Evolutionary conservation across 2,113 vertebrate genomes (phyloP).

Genomic region (Geococcyx californianus): DNA sequence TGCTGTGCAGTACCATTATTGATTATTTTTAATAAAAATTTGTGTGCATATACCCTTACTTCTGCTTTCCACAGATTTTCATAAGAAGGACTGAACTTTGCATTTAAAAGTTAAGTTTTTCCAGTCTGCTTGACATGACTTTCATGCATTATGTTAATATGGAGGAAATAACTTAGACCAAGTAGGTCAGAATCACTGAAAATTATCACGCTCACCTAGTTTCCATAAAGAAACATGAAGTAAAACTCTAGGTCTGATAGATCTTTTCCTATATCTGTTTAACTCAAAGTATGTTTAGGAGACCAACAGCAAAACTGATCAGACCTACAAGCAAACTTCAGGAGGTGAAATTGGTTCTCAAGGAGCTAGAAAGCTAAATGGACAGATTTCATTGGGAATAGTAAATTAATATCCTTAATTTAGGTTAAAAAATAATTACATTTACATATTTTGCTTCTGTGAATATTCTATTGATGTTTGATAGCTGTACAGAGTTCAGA

Average conservation of each 20-base stretch:
- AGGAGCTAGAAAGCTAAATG: background rate
- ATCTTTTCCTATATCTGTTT: background rate
- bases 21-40: background rate
- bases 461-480: background rate
- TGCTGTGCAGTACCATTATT: background rate
- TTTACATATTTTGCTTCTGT: background rate
- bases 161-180: background rate
- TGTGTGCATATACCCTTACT: background rate
- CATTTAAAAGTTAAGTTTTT: background rate
- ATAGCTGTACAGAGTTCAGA: background rate
- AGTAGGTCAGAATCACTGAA: background rate
- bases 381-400: background rate
- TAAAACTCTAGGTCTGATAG: background rate
- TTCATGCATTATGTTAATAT: background rate
- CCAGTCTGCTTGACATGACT: background rate
- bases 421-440: background rate
- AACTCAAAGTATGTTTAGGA: background rate
- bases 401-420: background rate
- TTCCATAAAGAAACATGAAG: background rate
- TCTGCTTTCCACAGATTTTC: background rate
- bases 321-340: background rate
- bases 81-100: background rate
- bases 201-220: background rate
- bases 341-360: background rate
- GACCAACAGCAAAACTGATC: background rate